phyloP scores from a whole-genome alignment of 1,140 invertebrate genomes.

The Listronotus bonariensis region DNA sequence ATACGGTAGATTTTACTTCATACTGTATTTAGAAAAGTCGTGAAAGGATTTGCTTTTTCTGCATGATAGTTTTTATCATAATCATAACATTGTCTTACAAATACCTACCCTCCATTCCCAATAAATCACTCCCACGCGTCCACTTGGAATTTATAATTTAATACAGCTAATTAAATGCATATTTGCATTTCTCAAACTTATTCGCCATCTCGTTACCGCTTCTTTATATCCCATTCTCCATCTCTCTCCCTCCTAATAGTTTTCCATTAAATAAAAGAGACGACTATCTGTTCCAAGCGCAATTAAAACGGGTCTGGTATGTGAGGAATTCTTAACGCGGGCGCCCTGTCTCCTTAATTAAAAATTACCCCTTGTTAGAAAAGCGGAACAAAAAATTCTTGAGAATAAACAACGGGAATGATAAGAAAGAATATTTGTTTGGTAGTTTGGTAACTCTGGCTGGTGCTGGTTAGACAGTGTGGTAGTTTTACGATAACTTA shows the following conservation, averaged over 20 bases:
- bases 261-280: constrained; percentile 37
- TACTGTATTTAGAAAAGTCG: too few species aligned
- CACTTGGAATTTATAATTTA: constrained; percentile 51
- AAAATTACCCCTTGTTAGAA: constrained; percentile 53
- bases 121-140: constrained; percentile 8
- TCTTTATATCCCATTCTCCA: constrained; percentile 20
- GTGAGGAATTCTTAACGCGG: constrained; percentile 53
- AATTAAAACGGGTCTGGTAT: constrained; percentile 53
- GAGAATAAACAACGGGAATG: constrained; percentile 8
- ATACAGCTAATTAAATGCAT: constrained; percentile 54
- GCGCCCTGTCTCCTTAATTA: constrained; percentile 55
- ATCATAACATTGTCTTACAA: too few species aligned
- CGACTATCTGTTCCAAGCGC: constrained; percentile 44
- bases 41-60: too few species aligned
- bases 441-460: constrained; percentile 43
- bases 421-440: constrained; percentile 26
- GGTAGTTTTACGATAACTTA: constrained; percentile 51
- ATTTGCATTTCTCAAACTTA: constrained; percentile 48
- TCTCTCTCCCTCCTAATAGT: constrained; percentile 12
- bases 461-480: constrained; percentile 52
- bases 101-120: neutral
- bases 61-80: too few species aligned
- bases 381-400: constrained; percentile 35
- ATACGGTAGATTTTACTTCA: too few species aligned
- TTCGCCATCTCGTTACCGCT: constrained; percentile 21